Base-by-base conservation (phyloP, 2,888 invertebrate species). In the Quadriops clusia region DNA sequence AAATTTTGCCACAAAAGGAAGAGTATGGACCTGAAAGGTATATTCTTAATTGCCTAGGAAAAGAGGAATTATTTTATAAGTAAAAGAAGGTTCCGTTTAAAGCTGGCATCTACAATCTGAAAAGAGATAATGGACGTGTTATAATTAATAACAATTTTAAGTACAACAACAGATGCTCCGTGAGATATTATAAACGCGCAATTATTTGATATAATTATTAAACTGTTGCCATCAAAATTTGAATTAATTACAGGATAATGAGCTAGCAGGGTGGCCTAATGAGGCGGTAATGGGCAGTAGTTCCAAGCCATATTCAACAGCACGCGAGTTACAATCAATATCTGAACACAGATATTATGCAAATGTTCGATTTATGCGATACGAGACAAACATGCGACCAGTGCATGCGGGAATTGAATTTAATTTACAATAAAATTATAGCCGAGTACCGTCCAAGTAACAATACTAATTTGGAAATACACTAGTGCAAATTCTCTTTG, bases 351-450 rank as follows among this genome's bases (percentile, higher is more conserved):
- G 39, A 39, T 39, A 42, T 42, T 42, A 44, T 44, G 42, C 39
- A 42, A 44, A 42, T 42, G 39, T 43, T 43, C 40, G 41, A 43
- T 41, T 41, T 40, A 40, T 40, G 36, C 39, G 39, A 39, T 42
- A 36, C 41, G 40, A 38, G 38, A 38, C 33, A 38, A 43, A 40
- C 43, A 41, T 43, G 41, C 41, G 37, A 43, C 37, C 34, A 25
- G 29, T 37, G 36, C 34, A 33, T 27, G 23, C 20, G 27, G 36
- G 35, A 37, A 42, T 38, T 42, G 37, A 38, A 42, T 39, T 42
- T 40, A 40, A 37, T 39, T 39, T 35, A 35, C 33, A 37, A 37
- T 39, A 39, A 38, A 41, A 39, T 41, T 41, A 41, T 30, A 28
- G 34, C 28, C 21, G 40, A 38, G 29, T 25, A 31, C 31, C 28